Evolutionary conservation across 2,113 vertebrate species (phyloP), one percentile per base, ranked within the genome.

Genomic region (Cyanoderma ruficeps): DNA sequence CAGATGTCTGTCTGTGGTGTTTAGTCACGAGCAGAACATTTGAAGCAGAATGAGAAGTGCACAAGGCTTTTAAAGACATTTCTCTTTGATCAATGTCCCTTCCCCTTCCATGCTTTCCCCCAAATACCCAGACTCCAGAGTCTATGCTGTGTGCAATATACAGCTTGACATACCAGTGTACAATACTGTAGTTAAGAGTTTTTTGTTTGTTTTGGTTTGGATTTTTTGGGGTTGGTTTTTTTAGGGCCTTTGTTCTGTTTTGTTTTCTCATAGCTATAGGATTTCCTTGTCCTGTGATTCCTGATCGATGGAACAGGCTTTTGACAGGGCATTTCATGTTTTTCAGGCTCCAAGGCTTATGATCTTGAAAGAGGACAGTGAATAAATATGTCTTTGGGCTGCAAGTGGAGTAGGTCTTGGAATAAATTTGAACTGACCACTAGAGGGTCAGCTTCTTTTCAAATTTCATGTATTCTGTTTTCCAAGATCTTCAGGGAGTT

Each of bases 131-230:
- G 39, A n/a, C 7, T 17, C 15, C 23, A 24, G 53, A 83, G 20
- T 25, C 13, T 55, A 4, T 9, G 35, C 6, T 63, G 35, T 49
- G 19, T 81, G 41, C 18, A 72, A 7, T 50, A n/a, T 6, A 15
- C 13, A 52, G 39, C 35, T 69, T 1, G 1, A 47, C 37, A 41
- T 14, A 49, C 1, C 28, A 67, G 6, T 33, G n/a, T 57, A 17
- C 15, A 42, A 5, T 47, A 15, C 15, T 33, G 0, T 17, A 33
- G 22, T 67, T n/a, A n/a, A n/a, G 25, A 15, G 0, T 4, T 30
- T 67, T 59, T 47, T 35, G 8, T 46, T 83, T 77, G 15, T 1
- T 83, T 53, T 50, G 35, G 3, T 59, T 86, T 83, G 46, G 1
- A 30, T 18, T 60, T 42, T 68, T 60, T 35, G 2, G 31, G 4